Conservation (phyloP, 2,113 vertebrate genomes). For the Pyxicephalus adspersus region DNA sequence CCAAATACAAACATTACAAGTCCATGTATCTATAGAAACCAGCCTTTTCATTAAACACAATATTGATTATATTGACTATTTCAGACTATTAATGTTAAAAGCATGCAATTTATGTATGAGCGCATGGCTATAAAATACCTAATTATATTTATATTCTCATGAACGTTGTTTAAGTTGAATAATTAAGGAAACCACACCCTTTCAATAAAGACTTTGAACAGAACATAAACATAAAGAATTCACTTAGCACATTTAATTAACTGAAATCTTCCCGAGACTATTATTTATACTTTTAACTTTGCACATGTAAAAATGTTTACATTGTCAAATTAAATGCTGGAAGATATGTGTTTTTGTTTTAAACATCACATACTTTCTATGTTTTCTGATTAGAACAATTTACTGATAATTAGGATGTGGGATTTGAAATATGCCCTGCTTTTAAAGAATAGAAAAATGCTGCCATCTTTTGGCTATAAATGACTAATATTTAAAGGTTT, state of each 20-base stretch:
- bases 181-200: conserved; percentile 1
- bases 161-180: not conserved
- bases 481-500: not conserved
- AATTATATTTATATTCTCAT: not conserved
- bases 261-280: too few relatives aligned
- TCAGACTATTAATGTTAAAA: not conserved
- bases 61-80: conserved; percentile 14
- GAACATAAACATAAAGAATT: not conserved
- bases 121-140: not conserved
- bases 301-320: not conserved
- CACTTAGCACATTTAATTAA: too few relatives aligned
- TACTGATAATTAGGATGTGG: conserved; percentile 30
- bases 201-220: not conserved
- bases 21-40: not conserved
- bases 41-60: not conserved
- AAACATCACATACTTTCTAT: conserved; percentile 17
- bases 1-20: not conserved
- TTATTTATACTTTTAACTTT: too few relatives aligned
- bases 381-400: conserved; percentile 23
- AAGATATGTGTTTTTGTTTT: conserved; percentile 9
- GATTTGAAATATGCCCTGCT: conserved; percentile 12
- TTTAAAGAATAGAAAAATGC: conserved; percentile 8
- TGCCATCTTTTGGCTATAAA: conserved; percentile 18
- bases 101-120: not conserved
- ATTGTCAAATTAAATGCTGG: conserved; percentile 15